Evolutionary conservation across 2,797 vertebrate species (phyloP), one percentile per base, ranked within the genome.

Genomic region (Pseudomugil gertrudae): DNA sequence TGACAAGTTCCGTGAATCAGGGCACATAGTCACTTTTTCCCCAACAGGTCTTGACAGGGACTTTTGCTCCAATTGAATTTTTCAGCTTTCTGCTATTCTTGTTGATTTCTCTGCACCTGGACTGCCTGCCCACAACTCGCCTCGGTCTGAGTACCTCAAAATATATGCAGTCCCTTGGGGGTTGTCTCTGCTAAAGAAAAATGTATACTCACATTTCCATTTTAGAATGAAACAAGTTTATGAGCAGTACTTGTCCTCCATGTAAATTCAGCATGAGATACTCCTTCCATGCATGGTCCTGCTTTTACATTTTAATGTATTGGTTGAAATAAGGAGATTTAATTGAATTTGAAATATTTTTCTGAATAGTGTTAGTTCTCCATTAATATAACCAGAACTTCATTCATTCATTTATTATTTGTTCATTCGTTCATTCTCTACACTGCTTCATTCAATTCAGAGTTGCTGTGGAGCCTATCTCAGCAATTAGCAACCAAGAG

Each of bases 261-360:
- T 63, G 59, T 71, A 50, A 6, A 58, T 71, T 70, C 77, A 68
- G 73, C 75, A 30, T 33, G 23, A 65, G 24, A n/a, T 60, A 6
- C 35, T 68, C 64, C 57, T 38, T 45, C 29, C 72, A 29, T 45
- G 56, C 5, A 5, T 76, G 26, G 13, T 29, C 24, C n/a, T 21
- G 5, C 38, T n/a, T 45, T 59, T 30, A 24, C 30, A 29, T 43
- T 58, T 58, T 26, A 27, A 14, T 47, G 9, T 60, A 27, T 43
- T 58, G 26, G 13, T 51, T 48, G 21, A 23, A 48, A 48, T 48
- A 26, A 35, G 10, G 33, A 36, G 35, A 14, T 13, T 32, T 9
- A 36, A 36, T 29, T 38, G 27, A 26, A 45, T 29, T 14, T 4
- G 10, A 4, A 19, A 9, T 43, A 3, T 38, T 23, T 56, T 23